A percentile compares a stretch with the other conserved stretches of the same genome.
phyloP scores from a whole-genome alignment of 2,797 vertebrate species.

The Lagodon rhomboides region DNA sequence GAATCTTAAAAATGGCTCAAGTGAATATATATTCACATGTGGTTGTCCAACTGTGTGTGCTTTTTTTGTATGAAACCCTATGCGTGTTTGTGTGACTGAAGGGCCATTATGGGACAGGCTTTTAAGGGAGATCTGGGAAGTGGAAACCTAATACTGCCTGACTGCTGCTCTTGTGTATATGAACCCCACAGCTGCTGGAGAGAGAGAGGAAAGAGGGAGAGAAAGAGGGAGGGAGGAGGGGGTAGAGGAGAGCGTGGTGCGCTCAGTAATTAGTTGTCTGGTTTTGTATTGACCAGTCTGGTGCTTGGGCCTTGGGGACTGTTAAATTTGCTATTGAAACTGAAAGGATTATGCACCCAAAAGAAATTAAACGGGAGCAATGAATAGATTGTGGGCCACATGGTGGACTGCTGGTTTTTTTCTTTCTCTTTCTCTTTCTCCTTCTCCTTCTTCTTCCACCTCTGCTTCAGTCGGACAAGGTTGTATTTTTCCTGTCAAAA shows the following conservation, averaged over 20 bases:
- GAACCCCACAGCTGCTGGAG: conserved; percentile 83
- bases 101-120: conserved; percentile 87
- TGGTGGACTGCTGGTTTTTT: conserved; percentile 65
- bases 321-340: conserved; percentile 89
- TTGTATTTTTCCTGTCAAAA: conserved; percentile 54
- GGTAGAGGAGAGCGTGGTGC: conserved; percentile 69
- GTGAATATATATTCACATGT: conserved; percentile 50
- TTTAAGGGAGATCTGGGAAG: conserved; percentile 85
- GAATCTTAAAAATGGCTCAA: conserved; percentile 47
- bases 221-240: conserved; percentile 47
- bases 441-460: conserved; percentile 9
- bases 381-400: conserved; percentile 86
- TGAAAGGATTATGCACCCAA: conserved; percentile 88
- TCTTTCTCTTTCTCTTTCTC: conserved; percentile 20
- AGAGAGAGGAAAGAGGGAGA: conserved; percentile 42
- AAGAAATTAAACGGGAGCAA: conserved; percentile 88
- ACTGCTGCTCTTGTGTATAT: conserved; percentile 84
- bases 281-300: conserved; percentile 91
- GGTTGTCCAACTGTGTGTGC: conserved; percentile 62
- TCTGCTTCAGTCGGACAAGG: conserved; percentile 36
- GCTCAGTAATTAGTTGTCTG: conserved; percentile 90
- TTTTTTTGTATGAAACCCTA: conserved; percentile 72
- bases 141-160: conserved; percentile 86
- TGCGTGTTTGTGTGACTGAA: conserved; percentile 84
- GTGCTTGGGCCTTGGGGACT: conserved; percentile 86